Evolutionary conservation across 2,797 vertebrate genomes (phyloP).

Genomic region (Onychomys leucogaster): DNA sequence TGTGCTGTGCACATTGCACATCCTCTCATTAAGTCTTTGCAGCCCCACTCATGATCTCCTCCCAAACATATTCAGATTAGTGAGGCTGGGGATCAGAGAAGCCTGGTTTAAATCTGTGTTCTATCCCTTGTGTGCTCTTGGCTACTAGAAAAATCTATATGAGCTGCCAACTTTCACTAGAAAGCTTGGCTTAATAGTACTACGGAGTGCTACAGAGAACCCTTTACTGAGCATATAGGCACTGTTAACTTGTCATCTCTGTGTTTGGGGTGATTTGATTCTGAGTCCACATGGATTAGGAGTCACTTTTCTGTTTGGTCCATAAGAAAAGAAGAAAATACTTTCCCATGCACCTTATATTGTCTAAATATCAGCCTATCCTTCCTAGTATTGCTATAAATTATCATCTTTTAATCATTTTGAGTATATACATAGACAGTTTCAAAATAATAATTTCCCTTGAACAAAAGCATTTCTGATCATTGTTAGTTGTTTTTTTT

Average conservation of each 20-base stretch:
- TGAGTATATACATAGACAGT: background rate
- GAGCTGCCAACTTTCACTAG: background rate
- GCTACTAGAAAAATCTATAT: background rate
- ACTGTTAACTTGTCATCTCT: background rate
- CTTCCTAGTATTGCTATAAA: background rate
- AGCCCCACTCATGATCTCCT: background rate
- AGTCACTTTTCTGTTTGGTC: background rate
- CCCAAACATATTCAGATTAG: background rate
- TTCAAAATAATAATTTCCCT: background rate
- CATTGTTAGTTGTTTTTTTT: background rate
- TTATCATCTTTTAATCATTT: constrained; percentile 24
- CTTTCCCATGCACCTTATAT: background rate
- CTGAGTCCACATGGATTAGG: background rate
- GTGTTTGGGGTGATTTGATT: background rate
- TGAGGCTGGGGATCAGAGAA: constrained; percentile 3
- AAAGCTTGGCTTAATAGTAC: constrained; percentile 1
- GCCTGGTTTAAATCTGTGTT: background rate
- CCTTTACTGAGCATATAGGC: background rate
- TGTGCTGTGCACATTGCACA: background rate
- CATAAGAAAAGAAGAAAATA: background rate
- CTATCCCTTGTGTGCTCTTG: background rate
- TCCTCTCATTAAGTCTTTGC: background rate
- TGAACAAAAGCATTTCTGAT: constrained; percentile 26
- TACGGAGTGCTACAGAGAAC: background rate
- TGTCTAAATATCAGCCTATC: background rate